Percentiles rank a stretch among this genome's conserved stretches.
These are phyloP conservation scores for Bothrops jararaca DNA, from an alignment of 2,113 vertebrate genomes.

Conservation along the genomic window DNA sequence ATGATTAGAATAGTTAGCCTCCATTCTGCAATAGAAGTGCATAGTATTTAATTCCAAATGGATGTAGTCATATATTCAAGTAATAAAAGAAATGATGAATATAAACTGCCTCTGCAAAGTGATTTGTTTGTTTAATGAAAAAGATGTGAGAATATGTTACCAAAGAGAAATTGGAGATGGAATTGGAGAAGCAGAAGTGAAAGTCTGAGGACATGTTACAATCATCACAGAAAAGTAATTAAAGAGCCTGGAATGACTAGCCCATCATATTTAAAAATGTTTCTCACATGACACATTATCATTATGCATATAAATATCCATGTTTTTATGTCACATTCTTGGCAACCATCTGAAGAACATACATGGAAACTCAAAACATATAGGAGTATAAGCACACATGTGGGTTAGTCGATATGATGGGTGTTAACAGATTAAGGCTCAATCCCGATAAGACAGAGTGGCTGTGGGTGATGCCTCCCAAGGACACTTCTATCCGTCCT, in stretches of 20 bases:
- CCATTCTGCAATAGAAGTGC: not conserved
- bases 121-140: conserved; percentile 16
- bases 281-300: not conserved
- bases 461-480: too few relatives aligned
- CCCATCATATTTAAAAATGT: not conserved
- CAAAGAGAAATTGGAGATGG: not conserved
- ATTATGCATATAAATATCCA: not conserved
- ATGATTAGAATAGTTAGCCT: conserved; percentile 35
- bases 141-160: not conserved
- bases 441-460: too few relatives aligned
- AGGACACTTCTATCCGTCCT: too few relatives aligned
- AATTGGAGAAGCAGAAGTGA: not conserved
- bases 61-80: conserved; percentile 34
- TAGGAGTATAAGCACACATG: not conserved
- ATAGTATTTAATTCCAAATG: conserved; percentile 36
- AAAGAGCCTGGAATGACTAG: not conserved
- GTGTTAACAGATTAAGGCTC: too few relatives aligned
- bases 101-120: conserved; percentile 27
- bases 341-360: not conserved
- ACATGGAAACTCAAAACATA: not conserved
- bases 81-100: conserved; percentile 35
- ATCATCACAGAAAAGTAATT: not conserved
- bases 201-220: not conserved
- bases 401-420: too few relatives aligned
- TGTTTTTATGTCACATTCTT: not conserved